A percentile compares a stretch with the other conserved stretches of the same genome.
Conservation (phyloP, 2,888 invertebrate species). For the Apodemia mormo region DNA sequence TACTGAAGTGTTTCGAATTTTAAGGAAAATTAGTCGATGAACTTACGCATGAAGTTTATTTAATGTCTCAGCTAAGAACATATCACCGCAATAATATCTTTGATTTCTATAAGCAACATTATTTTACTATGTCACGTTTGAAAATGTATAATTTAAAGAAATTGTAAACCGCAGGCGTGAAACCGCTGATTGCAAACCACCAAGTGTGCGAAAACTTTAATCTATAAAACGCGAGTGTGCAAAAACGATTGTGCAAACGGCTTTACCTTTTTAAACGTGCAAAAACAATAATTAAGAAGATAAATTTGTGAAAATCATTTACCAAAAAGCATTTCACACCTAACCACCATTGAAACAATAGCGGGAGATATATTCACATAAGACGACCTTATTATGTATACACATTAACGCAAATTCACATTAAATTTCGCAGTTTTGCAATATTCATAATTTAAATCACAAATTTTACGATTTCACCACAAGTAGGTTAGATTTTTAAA, state of each 20-base stretch:
- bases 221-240: not conserved
- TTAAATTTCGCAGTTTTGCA: not conserved
- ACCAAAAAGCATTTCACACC: constrained; percentile 9
- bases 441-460: constrained; percentile 1
- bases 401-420: not conserved
- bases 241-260: not conserved
- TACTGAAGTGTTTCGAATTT: no score
- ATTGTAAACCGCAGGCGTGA: not conserved
- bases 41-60: no score
- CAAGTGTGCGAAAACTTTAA: not conserved
- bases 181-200: not conserved
- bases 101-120: no score
- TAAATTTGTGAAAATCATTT: constrained; percentile 1
- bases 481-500: no score
- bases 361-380: not conserved
- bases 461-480: constrained; percentile 12
- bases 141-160: not conserved
- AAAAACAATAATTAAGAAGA: constrained; percentile 6
- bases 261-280: not conserved
- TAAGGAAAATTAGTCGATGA: no score
- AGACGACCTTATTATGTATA: constrained; percentile 1
- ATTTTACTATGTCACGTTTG: no score
- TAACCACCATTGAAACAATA: not conserved
- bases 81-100: no score
- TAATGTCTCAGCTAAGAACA: no score